These are phyloP conservation scores for Nomada lathburiana DNA, from an alignment of 2,888 invertebrate species.

Conservation along the genomic window DNA sequence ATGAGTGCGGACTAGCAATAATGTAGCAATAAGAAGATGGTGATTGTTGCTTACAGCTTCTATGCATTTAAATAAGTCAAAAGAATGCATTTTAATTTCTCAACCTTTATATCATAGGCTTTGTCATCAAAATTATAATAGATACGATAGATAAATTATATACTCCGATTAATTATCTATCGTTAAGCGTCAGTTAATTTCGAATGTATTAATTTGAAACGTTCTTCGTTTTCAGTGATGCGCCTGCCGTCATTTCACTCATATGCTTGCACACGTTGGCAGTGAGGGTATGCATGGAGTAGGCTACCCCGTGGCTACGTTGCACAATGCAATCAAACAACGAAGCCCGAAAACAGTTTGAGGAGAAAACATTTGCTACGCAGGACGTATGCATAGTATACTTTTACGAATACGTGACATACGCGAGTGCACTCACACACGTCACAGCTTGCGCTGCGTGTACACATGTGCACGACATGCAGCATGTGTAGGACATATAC, in stretches of 20 bases:
- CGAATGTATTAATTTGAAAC: background rate
- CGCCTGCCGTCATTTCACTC: background rate
- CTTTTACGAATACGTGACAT: constrained; percentile 19
- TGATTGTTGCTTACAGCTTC: constrained; percentile 34
- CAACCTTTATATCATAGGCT: background rate
- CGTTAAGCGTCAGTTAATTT: constrained; percentile 6
- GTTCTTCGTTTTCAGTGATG: constrained; percentile 11
- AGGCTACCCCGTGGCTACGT: background rate
- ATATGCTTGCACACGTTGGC: background rate
- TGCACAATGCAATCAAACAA: constrained; percentile 18
- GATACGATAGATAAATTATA: background rate
- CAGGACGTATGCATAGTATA: constrained; percentile 9
- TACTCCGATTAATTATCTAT: background rate
- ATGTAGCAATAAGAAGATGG: constrained; percentile 28
- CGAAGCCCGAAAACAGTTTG: constrained; percentile 41
- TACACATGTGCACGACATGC: constrained; percentile 4
- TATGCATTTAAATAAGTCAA: constrained; percentile 26
- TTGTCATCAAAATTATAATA: background rate
- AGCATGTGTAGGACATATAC: background rate
- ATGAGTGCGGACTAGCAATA: constrained; percentile 48
- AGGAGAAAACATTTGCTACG: constrained; percentile 39
- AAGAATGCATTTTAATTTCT: constrained; percentile 26
- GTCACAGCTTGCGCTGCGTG: constrained; percentile 24
- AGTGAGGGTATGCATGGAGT: background rate
- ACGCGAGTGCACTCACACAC: constrained; percentile 8